Base-by-base conservation (phyloP, 2,113 vertebrate species). In the Anthoscopus minutus region DNA sequence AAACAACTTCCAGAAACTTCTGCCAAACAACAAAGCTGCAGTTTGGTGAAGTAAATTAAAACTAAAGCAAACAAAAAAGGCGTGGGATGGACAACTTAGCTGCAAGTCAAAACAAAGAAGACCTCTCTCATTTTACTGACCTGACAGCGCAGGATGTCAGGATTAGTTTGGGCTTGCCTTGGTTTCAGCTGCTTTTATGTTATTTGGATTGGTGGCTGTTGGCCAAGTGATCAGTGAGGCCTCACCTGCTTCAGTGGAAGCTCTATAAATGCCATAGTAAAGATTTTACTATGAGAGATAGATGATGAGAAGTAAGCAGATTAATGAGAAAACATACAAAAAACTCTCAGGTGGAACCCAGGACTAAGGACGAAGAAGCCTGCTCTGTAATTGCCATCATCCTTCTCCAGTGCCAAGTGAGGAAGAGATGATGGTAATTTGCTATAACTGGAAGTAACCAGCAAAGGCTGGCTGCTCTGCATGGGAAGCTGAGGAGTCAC, bases 51-150 rank as follows among this genome's bases (percentile, higher is more conserved):
- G 17, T 23, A 51, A 54, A 81, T 18, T 5, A 48, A 57, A 93
- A 45, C 7, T 3, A 35, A 42, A 71, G 13, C 25, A 35, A 62
- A 35, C 2, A 6, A n/a, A 62, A 27, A 37, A 45, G 7, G 1
- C 5, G 4, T 13, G 0, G 1, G 5, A 35, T 70, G 19, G 42
- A 48, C 8, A 57, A 24, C 2, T 45, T 74, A 65, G 6, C 22
- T 40, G 4, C 47, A 73, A 65, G 42, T 10, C 6, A 33, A 60
- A 83, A 60, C 10, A 69, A 69, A 64, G 4, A 3, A 73, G 4
- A 74, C 8, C 3, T 51, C 10, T 11, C 5, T 61, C 9, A 12
- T 73, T 77, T 35, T 70, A 35, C 7, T 22, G 47, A 73, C 6
- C 23, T 45, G 30, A 21, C 13, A 69, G 13, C 16, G 20, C 10